Conservation (phyloP, 2,797 vertebrate genomes). For the Myotis myotis region DNA sequence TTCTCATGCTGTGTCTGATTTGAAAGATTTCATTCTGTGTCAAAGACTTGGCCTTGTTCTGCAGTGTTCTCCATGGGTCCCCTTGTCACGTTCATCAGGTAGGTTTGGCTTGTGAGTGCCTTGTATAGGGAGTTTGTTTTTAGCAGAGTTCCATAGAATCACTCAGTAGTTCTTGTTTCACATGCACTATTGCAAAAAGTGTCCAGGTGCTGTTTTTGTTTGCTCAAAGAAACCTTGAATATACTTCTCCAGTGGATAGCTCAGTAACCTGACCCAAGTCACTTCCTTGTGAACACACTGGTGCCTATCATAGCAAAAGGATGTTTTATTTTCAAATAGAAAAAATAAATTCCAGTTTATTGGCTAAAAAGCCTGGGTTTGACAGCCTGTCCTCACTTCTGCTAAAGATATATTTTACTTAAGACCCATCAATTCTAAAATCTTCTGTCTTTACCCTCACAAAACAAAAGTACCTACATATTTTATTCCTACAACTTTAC, state of each 20-base stretch:
- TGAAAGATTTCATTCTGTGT: neutral
- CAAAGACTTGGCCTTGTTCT: neutral
- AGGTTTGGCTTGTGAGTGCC: neutral
- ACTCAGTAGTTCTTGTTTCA: neutral
- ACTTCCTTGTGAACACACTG: neutral
- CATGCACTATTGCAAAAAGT: neutral
- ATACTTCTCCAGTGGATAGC: neutral
- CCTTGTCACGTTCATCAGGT: neutral
- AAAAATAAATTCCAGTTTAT: neutral
- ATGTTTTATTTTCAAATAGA: neutral
- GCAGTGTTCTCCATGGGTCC: neutral
- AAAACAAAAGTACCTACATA: neutral
- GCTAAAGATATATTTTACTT: neutral
- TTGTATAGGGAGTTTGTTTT: neutral
- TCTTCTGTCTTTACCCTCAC: neutral
- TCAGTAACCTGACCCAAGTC: neutral
- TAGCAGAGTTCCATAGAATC: neutral
- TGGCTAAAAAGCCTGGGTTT: neutral
- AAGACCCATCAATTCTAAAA: neutral
- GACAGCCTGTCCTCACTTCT: neutral
- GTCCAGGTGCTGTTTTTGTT: neutral
- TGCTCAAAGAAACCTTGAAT: neutral
- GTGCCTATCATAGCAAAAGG: neutral
- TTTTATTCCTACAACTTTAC: neutral
- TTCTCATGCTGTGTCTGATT: neutral